Evolutionary conservation across 2,888 invertebrate species (phyloP).

Genomic region (Hololepta plana): DNA sequence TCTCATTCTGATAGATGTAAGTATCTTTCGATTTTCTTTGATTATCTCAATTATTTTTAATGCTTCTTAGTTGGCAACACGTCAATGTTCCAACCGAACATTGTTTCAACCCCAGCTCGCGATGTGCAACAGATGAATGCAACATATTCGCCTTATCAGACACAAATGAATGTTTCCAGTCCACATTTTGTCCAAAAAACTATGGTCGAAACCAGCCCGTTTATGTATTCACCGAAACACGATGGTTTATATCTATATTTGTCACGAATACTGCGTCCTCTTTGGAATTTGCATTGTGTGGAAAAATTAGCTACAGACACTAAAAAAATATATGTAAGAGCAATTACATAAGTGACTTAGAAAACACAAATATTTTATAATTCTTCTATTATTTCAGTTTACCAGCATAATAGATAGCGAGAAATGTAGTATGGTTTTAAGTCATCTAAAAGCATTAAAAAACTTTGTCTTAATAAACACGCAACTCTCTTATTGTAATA

Average conservation of each 20-base stretch:
- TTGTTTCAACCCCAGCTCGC: slow-evolving; percentile 26
- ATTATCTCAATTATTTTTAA: too few relatives aligned
- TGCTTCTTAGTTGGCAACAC: slow-evolving; percentile 10
- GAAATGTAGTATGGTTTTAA: slow-evolving; percentile 55
- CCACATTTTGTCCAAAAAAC: too few relatives aligned
- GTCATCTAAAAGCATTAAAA: slow-evolving; percentile 55
- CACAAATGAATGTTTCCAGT: slow-evolving; percentile 7
- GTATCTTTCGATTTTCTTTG: too few relatives aligned
- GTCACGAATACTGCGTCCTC: slow-evolving; percentile 67
- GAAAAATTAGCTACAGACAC: slow-evolving; percentile 34
- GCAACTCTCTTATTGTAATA: slow-evolving; percentile 21
- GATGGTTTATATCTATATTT: slow-evolving; percentile 87
- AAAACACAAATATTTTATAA: too few relatives aligned
- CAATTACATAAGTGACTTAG: too few relatives aligned
- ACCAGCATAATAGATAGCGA: slow-evolving; percentile 47
- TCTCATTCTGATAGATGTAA: too few relatives aligned
- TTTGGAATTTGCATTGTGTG: slow-evolving; percentile 73
- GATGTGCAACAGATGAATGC: too few relatives aligned
- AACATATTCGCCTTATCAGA: slow-evolving; percentile 5
- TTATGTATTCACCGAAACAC: slow-evolving; percentile 59
- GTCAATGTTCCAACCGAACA: slow-evolving; percentile 20
- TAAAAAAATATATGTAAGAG: slow-evolving; percentile 39
- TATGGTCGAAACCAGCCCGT: slow-evolving; percentile 15
- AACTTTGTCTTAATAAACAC: slow-evolving; percentile 57
- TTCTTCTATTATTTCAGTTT: too few relatives aligned